Conservation (phyloP, 2,888 invertebrate genomes). For the Penaeus monodon region DNA sequence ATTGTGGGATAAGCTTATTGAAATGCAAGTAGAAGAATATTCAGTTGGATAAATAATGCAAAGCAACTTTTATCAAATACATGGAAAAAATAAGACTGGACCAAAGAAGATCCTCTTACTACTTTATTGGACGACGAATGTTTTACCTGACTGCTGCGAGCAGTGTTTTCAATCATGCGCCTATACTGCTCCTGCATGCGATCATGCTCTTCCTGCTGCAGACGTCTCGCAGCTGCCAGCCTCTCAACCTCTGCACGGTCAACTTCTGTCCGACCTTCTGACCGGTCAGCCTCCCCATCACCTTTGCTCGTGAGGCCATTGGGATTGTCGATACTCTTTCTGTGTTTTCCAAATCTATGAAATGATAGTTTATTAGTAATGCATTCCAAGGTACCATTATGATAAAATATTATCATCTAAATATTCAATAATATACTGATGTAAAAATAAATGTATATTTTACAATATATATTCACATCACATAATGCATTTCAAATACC, state of each 20-base stretch:
- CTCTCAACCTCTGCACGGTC: constrained; percentile 68
- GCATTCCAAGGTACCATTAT: too few species aligned
- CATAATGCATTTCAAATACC: constrained; percentile 70
- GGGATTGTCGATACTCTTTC: constrained; percentile 70
- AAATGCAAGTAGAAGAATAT: constrained; percentile 59
- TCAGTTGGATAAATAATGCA: too few species aligned
- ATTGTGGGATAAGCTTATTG: constrained; percentile 4
- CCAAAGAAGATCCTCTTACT: not conserved
- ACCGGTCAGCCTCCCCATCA: constrained; percentile 55
- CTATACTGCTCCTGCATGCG: constrained; percentile 72
- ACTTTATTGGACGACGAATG: not conserved
- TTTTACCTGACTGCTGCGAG: constrained; percentile 58
- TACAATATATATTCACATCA: too few species aligned
- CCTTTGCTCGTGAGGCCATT: constrained; percentile 15
- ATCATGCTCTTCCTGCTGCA: constrained; percentile 69
- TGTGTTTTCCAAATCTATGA: constrained; percentile 77
- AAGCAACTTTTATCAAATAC: not conserved
- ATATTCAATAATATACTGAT: too few species aligned
- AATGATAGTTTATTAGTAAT: too few species aligned
- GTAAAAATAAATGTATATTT: too few species aligned
- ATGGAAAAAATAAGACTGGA: not conserved
- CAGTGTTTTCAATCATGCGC: constrained; percentile 68
- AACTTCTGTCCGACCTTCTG: constrained; percentile 63
- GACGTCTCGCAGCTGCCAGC: constrained; percentile 70
- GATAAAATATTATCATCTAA: too few species aligned